Evolutionary conservation across 30 jellyfish, hydroid and myxozoan species (phyloP).

Genomic region (Aurelia coerulea): DNA sequence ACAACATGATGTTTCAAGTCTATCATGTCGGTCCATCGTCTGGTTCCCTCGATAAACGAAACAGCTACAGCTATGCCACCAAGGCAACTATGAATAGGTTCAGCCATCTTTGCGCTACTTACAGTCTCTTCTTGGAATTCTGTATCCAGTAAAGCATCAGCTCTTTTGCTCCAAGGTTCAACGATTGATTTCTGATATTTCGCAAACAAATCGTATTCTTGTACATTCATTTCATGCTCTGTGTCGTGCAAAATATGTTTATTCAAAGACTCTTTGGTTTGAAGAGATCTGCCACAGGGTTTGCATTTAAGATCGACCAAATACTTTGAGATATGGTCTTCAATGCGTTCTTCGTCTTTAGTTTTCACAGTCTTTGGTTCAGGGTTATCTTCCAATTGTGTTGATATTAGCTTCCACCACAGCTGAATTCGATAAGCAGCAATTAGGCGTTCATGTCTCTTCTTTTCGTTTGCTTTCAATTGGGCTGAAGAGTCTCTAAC

Average conservation of each 20-base stretch:
- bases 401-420: slow-evolving; percentile 39
- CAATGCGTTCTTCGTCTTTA: slow-evolving; percentile 3
- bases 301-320: slow-evolving; percentile 24
- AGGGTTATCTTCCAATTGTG: too few species aligned
- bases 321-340: slow-evolving; percentile 19
- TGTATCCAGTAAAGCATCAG: slow-evolving; percentile 29
- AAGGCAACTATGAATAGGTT: neutral
- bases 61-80: neutral
- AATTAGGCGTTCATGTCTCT: neutral
- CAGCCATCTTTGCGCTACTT: slow-evolving; percentile 12
- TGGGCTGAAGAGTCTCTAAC: slow-evolving; percentile 12
- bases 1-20: slow-evolving; percentile 2
- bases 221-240: neutral
- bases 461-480: slow-evolving; percentile 11
- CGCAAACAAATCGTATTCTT: slow-evolving; percentile 2
- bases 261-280: slow-evolving; percentile 1
- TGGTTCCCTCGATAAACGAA: neutral
- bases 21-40: slow-evolving; percentile 24
- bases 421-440: slow-evolving; percentile 34
- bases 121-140: slow-evolving; percentile 27
- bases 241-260: slow-evolving; percentile 6
- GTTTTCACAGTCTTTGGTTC: too few species aligned
- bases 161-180: slow-evolving; percentile 13
- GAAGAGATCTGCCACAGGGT: slow-evolving; percentile 38
- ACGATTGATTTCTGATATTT: neutral